Evolutionary conservation across 2,888 invertebrate genomes (phyloP).

Genomic region (Peribatodes rhomboidaria): DNA sequence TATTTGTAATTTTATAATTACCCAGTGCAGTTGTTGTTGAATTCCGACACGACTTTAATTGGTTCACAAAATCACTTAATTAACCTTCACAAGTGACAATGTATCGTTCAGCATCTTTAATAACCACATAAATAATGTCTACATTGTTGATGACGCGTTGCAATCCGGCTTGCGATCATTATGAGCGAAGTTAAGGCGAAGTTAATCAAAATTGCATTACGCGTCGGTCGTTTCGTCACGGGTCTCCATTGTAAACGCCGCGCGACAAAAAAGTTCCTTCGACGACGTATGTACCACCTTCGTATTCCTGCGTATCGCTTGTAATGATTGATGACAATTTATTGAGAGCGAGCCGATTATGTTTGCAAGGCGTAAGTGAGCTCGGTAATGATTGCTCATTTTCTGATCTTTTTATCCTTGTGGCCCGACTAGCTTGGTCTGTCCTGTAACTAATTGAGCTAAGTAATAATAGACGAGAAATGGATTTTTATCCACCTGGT

Average conservation of each 20-base stretch:
- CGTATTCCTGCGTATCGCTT: conserved; percentile 54
- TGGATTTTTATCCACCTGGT: conserved; percentile 1
- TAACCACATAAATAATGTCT: conserved; percentile 66
- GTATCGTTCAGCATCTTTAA: conserved; percentile 40
- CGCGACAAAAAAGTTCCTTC: conserved; percentile 64
- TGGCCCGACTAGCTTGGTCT: background rate
- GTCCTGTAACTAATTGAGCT: background rate
- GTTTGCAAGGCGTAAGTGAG: conserved; percentile 24
- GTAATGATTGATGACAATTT: conserved; percentile 72
- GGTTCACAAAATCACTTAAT: conserved; percentile 19
- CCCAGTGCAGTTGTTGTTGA: background rate
- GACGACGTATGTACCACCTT: conserved; percentile 58
- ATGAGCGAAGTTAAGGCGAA: conserved; percentile 50
- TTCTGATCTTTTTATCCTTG: conserved; percentile 17
- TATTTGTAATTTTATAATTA: background rate
- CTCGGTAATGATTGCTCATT: conserved; percentile 28
- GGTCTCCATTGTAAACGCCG: conserved; percentile 53
- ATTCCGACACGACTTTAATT: conserved; percentile 6
- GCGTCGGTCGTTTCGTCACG: conserved; percentile 74
- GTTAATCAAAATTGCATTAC: conserved; percentile 84
- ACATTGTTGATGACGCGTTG: conserved; percentile 66
- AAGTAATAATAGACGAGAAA: background rate
- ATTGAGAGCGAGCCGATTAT: conserved; percentile 46
- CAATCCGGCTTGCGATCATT: conserved; percentile 57
- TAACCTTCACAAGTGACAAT: conserved; percentile 26